phyloP scores from a whole-genome alignment of 2,113 vertebrate genomes.

The Antennarius striatus region DNA sequence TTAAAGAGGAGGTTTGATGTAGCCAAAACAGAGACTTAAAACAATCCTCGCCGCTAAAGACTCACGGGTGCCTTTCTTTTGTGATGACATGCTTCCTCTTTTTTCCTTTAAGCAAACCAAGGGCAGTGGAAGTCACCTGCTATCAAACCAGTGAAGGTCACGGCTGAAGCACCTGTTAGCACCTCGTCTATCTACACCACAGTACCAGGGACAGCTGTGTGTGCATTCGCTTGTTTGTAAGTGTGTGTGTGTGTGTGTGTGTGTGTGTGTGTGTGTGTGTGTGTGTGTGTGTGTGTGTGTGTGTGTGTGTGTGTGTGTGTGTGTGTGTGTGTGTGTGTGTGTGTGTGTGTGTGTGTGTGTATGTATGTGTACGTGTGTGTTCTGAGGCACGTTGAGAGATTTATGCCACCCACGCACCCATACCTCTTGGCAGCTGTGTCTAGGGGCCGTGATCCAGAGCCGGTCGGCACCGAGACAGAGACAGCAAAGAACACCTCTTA shows the following conservation, averaged over 20 bases:
- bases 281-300: conserved; percentile 36
- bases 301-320: conserved; percentile 53
- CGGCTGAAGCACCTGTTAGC: conserved; percentile 79
- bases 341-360: conserved; percentile 29
- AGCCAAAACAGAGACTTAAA: conserved; percentile 74
- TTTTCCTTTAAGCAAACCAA: conserved; percentile 66
- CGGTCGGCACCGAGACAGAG: conserved; percentile 64
- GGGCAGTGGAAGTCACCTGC: conserved; percentile 79
- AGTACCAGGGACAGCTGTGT: conserved; percentile 78
- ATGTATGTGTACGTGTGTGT: conserved; percentile 51
- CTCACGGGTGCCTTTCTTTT: conserved; percentile 66
- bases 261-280: conserved; percentile 31
- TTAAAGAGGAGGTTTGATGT: conserved; percentile 60
- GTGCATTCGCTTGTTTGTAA: conserved; percentile 60
- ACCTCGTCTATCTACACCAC: conserved; percentile 76
- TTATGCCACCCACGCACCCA: conserved; percentile 74
- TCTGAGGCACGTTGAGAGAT: conserved; percentile 73
- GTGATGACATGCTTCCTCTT: conserved; percentile 68
- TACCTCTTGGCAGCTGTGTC: conserved; percentile 78
- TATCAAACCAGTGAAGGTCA: conserved; percentile 71
- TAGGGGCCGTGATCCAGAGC: conserved; percentile 62
- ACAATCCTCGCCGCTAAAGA: conserved; percentile 42
- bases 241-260: conserved; percentile 37
- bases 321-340: conserved; percentile 66
- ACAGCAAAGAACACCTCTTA: conserved; percentile 66